Base-by-base conservation (phyloP, 2,797 vertebrate genomes). In the Orientallactaga sibirica region DNA sequence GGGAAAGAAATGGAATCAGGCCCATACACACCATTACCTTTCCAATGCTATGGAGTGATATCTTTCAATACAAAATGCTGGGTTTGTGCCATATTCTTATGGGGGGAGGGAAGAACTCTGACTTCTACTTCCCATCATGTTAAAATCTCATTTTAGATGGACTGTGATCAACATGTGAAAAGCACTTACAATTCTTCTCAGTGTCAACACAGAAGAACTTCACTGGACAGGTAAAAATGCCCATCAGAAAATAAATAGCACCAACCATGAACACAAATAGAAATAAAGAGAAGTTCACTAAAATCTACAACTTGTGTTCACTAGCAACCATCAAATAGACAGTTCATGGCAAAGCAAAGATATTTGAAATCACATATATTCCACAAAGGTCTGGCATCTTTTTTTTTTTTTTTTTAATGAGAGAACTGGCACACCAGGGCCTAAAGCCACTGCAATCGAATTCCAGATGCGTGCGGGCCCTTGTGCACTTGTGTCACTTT, bases 221-320 rank as follows among this genome's bases (percentile, higher is more conserved):
- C 71, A 43, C 33, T n/a, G 68, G 64, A 84, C 3, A 91, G 62
- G 58, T 24, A 75, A 79, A 75, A 83, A 76, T 24, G 84, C 29
- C 41, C 24, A 83, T 62, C 12, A 81, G 37, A 89, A 68, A 88
- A 93, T 8, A 80, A 71, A 67, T 0, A 68, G 1, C 52, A 83
- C 11, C n/a, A 85, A 77, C 55, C 43, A 25, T 37, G 66, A 87
- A 91, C 52, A 61, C 41, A 83, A 94, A 84, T 29, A 58, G 0
- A 15, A 29, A 41, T 16, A 79, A 88, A 83, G 0, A 77, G 24
- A 16, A 92, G 43, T 92, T 84, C 22, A 70, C 55, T 82, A 94
- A 86, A 82, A 83, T 87, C 87, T 16, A 78, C 25, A 90, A 92
- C 27, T 85, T 86, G 24, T 58, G 18, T 73, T 88, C 43, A 64